Percentiles rank a stretch among this genome's conserved stretches.
phyloP scores from a whole-genome alignment of 2,888 invertebrate genomes.

The Aethes cnicana region DNA sequence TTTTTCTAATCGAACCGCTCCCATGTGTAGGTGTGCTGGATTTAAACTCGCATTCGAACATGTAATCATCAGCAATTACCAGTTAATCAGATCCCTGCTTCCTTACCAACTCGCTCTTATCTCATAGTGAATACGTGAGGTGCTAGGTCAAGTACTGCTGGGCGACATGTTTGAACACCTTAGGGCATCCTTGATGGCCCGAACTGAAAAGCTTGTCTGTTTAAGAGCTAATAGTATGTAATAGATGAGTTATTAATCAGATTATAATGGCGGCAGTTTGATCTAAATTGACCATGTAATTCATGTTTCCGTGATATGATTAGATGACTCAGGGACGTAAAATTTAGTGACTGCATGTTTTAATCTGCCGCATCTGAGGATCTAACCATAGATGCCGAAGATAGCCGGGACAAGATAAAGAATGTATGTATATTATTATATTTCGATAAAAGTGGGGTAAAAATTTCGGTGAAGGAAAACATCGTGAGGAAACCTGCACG shows the following conservation, averaged over 20 bases:
- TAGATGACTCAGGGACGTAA: too few relatives aligned
- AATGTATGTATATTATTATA: too few relatives aligned
- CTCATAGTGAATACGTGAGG: constrained; percentile 30
- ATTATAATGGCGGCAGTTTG: constrained; percentile 23
- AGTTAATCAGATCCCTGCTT: constrained; percentile 44
- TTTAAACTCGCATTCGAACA: constrained; percentile 40
- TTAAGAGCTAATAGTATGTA: constrained; percentile 50
- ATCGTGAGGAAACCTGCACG: too few relatives aligned
- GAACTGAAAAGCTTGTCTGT: constrained; percentile 41
- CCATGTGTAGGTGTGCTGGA: constrained; percentile 37
- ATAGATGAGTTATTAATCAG: constrained; percentile 39
- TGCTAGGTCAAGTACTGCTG: constrained; percentile 36
- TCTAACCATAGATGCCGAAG: too few relatives aligned
- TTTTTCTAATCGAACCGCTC: too few relatives aligned
- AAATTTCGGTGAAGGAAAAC: too few relatives aligned
- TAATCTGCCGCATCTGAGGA: too few relatives aligned
- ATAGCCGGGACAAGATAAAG: too few relatives aligned
- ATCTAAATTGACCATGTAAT: too few relatives aligned
- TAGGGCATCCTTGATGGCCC: constrained; percentile 39
- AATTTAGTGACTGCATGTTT: too few relatives aligned
- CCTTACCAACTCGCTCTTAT: constrained; percentile 16
- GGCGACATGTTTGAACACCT: constrained; percentile 43
- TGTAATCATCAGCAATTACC: constrained; percentile 51
- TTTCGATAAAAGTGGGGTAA: too few relatives aligned
- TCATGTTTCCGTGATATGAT: too few relatives aligned